Base-by-base conservation (phyloP, 2,113 vertebrate species). In the Sakesphorus luctuosus region DNA sequence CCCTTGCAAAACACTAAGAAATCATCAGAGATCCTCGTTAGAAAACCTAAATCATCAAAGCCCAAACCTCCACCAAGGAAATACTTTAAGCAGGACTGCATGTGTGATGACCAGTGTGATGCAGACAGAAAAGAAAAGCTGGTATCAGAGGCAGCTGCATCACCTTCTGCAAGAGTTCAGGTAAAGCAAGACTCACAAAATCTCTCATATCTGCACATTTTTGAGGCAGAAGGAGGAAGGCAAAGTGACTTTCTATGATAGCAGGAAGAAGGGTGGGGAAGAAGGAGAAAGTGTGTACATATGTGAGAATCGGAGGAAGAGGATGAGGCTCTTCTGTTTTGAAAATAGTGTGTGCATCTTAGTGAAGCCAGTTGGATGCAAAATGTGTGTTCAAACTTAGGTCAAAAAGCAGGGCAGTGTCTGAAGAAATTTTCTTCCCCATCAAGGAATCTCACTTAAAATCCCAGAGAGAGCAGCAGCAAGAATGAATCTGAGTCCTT, bases 21-120 rank as follows among this genome's bases (percentile, higher is more conserved):
- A 58, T 93, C 97, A 33, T 93, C 97, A 6, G 98, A 96, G 98
- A 98, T 96, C 80, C 95, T 96, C 3, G 92, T 98, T 38, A 97
- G 98, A 71, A 98, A 97, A 50, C 97, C 96, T 33, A 98, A 98
- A 36, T 97, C 98, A 31, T 97, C 98, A 50, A 99, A 97, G 82
- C 98, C 97, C 89, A 98, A 98, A 73, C 98, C 98, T 43, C 98
- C 98, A 16, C 98, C 98, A 16, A 97, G 97, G 53, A 98, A 98
- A 77, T 98, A 98, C 93, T 98, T 98, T 93, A 98, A 98, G 93
- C 98, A 98, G 80, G 98, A 98, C 67, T 96, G 97, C 72, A 94
- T 87, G 3, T 97, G 93, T 53, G 97, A 96, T 62, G 97, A 98
- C 29, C 94, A 89, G 75, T 84, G 20, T 96, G 96, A 90, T 62